Base-by-base conservation (phyloP, 2,113 vertebrate genomes). In the Leiothrix lutea region DNA sequence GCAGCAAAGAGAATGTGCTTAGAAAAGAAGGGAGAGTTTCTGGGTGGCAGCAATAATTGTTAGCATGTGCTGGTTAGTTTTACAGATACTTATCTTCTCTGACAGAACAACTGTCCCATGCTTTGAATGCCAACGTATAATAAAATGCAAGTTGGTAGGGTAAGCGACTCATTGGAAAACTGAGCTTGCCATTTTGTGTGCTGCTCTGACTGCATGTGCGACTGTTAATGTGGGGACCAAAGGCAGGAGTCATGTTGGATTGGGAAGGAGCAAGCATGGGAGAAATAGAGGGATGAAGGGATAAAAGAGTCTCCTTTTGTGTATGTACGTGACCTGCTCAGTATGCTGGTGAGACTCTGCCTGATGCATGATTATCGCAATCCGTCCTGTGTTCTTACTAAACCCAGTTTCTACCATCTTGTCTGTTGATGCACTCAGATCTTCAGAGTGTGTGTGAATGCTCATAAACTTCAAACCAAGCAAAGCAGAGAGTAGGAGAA, bases 351-450 rank as follows among this genome's bases (percentile, higher is more conserved):
- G 24, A 40, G 61, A 14, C 20, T 64, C 26, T 62, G 45, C n/a
- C 26, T 83, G 28, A 3, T 50, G 40, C 19, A 69, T 29, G 18
- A 26, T 67, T 44, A 31, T 54, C 1, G 0, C 12, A 35, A 3
- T 33, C 36, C 38, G 0, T 67, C 18, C 44, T 47, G 20, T 38
- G 26, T 40, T 88, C 35, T 61, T 84, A 40, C 4, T 47, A 48
- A 92, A 61, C 54, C 48, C 14, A 23, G 0, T 51, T 40, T 40
- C 40, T 40, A 40, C 40, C 40, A 40, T 40, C 40, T 40, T 40
- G 31, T 35, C 12, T 0, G 0, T 19, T 17, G 5, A 11, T 57
- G 14, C 2, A 1, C 28, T 57, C 36, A 61, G 4, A 8, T 58
- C 33, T 75, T 85, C n/a, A 10, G 0, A 4, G 15, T 50, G 26